Base-by-base conservation (phyloP, 2,113 vertebrate species). In the Callaeas wilsoni region DNA sequence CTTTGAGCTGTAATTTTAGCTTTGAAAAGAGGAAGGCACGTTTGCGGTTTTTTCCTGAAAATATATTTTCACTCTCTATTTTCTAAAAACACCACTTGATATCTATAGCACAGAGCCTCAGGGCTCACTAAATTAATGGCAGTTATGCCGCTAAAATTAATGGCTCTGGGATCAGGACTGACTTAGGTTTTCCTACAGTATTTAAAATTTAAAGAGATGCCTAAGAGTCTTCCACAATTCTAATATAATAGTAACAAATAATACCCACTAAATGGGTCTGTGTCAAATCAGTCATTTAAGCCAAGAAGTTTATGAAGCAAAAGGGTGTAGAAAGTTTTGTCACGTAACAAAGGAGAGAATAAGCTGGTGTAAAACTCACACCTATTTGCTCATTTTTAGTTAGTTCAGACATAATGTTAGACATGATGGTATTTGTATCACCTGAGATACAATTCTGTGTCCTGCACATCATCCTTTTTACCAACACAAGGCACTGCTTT, bases 191-290 rank as follows among this genome's bases (percentile, higher is more conserved):
- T 90, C 79, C 44, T 88, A 52, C 22, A 63, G 55, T 77, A 78
- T 71, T 94, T 90, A 90, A 94, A 88, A 90, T 86, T 84, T 93
- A 92, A 95, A 93, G 87, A 89, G 86, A 81, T 87, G 47, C 60
- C 76, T 59, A 44, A 47, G 84, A 86, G 25, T 80, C 39, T 77
- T 60, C 39, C 71, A 91, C 71, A 74, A 70, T 50, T 93, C 79
- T 81, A 85, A 88, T 52, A 74, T 9, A 70, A 92, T 8, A 76
- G 76, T 81, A 92, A 93, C 92, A 94, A 94, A 95, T 85, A 93
- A 80, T 60, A 59, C 46, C 39, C 27, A 59, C 53, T 69, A 90
- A 85, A 60, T 53, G 53, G n/a, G 16, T 69, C 65, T 93, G 59
- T 52, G 35, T 46, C 39, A 63, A 78, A 82, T 6, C 16, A 18